Base-by-base conservation (phyloP, 2,888 invertebrate species). In the Icerya purchasi region DNA sequence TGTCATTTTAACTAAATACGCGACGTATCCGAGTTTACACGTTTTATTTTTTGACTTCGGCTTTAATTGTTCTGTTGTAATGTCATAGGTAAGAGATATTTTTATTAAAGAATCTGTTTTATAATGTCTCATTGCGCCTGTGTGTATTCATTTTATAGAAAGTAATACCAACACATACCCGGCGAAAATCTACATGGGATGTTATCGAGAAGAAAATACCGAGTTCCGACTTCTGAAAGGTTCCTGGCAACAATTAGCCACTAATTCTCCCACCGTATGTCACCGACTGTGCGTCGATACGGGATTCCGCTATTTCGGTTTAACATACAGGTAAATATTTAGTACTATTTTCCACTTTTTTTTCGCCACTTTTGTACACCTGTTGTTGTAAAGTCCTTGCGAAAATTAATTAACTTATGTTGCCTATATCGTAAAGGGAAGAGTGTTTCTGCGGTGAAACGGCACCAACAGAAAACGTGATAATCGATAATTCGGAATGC, bases 301-400 rank as follows among this genome's bases (percentile, higher is more conserved):
- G 53, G 65, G 63, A 19, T 65, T 63, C 56, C 60, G 56, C 55
- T 66, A 62, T 56, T 63, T 64, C 20, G 66, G 66, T 8, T 60
- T 64, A n/a, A 62, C 65, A 21, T 64, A 62, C 61, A 60, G 63
- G 65, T 65, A 60, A 61, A 50, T 58, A 54, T n/a, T n/a, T 19
- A 50, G 51, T 20, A 23, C 49, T 36, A 22, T 50, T 51, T 59
- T 21, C 18, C 22, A 21, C 14, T 5, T 21, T 10, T 14, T 18
- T n/a, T 5, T 53, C 5, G 1, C 53, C n/a, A n/a, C n/a, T n/a
- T n/a, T n/a, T n/a, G n/a, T n/a, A n/a, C n/a, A n/a, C n/a, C n/a
- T n/a, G n/a, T n/a, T n/a, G n/a, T n/a, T n/a, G n/a, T n/a, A n/a
- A n/a, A n/a, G n/a, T n/a, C n/a, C n/a, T n/a, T n/a, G n/a, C n/a